A percentile compares a stretch with the other conserved stretches of the same genome.
These are phyloP conservation scores for Rhinoderma darwinii DNA, from an alignment of 2,113 vertebrate species.

Conservation along the genomic window DNA sequence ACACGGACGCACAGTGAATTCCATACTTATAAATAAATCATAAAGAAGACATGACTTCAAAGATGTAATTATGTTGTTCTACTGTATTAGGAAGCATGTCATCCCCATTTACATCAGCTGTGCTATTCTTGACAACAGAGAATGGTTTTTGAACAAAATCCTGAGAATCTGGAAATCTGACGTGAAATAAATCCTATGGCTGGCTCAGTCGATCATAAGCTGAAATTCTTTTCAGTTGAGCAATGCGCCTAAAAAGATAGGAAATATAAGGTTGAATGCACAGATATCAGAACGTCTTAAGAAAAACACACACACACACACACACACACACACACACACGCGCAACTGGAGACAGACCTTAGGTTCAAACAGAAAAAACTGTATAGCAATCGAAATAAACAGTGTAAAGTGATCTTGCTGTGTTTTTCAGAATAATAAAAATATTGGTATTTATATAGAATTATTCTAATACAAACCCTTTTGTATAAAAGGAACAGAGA, in stretches of 20 bases:
- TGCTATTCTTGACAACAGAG: not conserved
- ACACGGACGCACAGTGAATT: not conserved
- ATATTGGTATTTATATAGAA: not conserved
- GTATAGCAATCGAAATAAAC: too few species aligned
- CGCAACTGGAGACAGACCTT: too few species aligned
- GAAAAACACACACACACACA: constrained; percentile 20
- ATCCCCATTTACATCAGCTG: not conserved
- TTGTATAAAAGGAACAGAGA: too few species aligned
- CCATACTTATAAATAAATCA: not conserved
- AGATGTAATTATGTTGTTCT: constrained; percentile 12
- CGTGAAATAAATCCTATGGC: constrained; percentile 36
- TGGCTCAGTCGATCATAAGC: constrained; percentile 53
- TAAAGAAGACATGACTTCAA: not conserved
- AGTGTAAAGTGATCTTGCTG: too few species aligned
- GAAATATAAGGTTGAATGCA: constrained; percentile 48
- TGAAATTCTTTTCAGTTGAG: constrained; percentile 59
- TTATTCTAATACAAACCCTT: too few species aligned
- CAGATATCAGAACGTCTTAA: constrained; percentile 37
- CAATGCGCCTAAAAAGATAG: constrained; percentile 49
- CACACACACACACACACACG: too few species aligned
- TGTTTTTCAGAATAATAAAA: not conserved
- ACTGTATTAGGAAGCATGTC: not conserved
- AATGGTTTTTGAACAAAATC: not conserved
- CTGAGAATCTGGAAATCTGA: constrained; percentile 8
- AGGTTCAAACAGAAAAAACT: too few species aligned